Evolutionary conservation across 2,797 vertebrate species (phyloP).

Genomic region (Siniperca undulata): DNA sequence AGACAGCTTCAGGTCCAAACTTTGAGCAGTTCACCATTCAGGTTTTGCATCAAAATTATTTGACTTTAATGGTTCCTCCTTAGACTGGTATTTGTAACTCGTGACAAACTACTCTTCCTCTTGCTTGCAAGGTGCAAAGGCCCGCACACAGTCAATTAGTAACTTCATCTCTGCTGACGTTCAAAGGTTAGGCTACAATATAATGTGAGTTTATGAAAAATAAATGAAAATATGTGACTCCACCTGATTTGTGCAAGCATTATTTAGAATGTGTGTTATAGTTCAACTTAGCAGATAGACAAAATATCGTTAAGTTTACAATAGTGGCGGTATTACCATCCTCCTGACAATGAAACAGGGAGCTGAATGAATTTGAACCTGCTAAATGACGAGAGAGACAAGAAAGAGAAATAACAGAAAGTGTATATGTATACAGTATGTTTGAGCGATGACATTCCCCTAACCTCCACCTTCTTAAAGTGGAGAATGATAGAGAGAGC

Average conservation of each 20-base stretch:
- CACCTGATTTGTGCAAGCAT: not conserved
- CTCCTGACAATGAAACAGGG: not conserved
- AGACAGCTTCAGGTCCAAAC: not conserved
- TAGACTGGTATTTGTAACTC: not conserved
- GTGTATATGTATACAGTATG: not conserved
- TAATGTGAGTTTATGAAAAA: constrained; percentile 16
- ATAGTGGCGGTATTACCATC: not conserved
- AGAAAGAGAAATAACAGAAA: not conserved
- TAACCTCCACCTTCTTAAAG: constrained; percentile 11
- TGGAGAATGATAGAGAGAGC: constrained; percentile 17
- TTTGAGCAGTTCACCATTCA: not conserved
- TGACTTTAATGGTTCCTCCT: not conserved
- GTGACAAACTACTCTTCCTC: constrained; percentile 2
- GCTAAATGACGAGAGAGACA: not conserved
- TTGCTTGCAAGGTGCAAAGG: constrained; percentile 59
- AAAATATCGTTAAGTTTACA: not conserved
- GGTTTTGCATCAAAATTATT: not conserved
- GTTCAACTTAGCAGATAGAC: not conserved
- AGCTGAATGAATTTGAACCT: not conserved
- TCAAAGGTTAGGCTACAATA: constrained; percentile 69
- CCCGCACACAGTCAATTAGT: constrained; percentile 73
- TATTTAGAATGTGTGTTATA: not conserved
- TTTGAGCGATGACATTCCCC: not conserved
- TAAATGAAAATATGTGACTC: constrained; percentile 10
- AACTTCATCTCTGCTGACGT: constrained; percentile 58